Conservation (phyloP, 2,888 invertebrate species). For the Lochmaea capreae region DNA sequence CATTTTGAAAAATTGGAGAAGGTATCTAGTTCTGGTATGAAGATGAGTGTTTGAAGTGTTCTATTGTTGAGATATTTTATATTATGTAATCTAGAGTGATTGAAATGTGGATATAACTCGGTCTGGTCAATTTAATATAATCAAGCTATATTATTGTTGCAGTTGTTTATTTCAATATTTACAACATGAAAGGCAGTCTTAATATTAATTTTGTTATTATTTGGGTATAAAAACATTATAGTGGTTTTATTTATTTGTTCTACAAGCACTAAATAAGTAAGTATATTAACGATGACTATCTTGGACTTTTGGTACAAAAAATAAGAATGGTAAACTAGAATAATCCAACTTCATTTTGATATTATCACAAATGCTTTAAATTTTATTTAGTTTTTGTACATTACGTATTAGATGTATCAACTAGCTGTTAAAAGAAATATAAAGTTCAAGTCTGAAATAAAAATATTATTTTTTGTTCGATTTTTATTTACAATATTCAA, state of each 20-base stretch:
- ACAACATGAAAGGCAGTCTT: not conserved
- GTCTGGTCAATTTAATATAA: slow-evolving; percentile 9
- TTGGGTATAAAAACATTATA: not conserved
- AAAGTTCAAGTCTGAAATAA: not conserved
- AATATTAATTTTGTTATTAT: slow-evolving; percentile 3
- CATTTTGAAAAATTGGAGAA: slow-evolving; percentile 97
- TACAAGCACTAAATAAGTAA: too few species aligned
- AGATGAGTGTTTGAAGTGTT: slow-evolving; percentile 42
- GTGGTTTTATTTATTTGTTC: too few species aligned
- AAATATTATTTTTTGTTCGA: not conserved
- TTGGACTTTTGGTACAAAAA: too few species aligned
- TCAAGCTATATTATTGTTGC: slow-evolving; percentile 1
- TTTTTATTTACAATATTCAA: not conserved
- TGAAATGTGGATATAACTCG: not conserved
- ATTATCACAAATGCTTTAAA: too few species aligned
- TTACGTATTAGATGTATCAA: not conserved
- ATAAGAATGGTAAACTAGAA: too few species aligned
- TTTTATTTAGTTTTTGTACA: not conserved
- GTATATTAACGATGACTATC: too few species aligned
- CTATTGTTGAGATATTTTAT: slow-evolving; percentile 42
- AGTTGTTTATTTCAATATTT: not conserved
- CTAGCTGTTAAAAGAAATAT: not conserved
- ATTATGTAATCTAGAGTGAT: slow-evolving; percentile 24
- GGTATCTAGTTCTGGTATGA: slow-evolving; percentile 68
- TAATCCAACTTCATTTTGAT: too few species aligned